Evolutionary conservation across 2,797 vertebrate species (phyloP), one percentile per base, ranked within the genome.

Genomic region (Sebastes taczanowskii): DNA sequence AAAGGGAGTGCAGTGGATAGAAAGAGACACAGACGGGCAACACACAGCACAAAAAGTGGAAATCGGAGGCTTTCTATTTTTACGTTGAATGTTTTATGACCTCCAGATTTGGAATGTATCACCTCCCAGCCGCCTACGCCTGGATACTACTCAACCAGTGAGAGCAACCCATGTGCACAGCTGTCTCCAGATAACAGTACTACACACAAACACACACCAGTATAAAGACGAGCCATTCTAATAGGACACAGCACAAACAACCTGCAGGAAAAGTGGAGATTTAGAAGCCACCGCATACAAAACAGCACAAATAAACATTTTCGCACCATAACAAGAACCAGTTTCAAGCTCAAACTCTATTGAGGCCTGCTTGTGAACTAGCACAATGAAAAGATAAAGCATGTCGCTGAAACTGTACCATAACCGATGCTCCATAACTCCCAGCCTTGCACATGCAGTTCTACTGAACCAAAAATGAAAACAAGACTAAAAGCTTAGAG

Each of bases 51-150:
- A 77, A 88, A 87, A 84, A 82, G 73, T 75, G 71, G 71, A 89
- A 90, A 90, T 80, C 82, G 73, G 71, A 90, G 74, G 78, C 67
- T 86, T 91, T 91, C 89, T 94, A 93, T 93, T 93, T 95, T 87
- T 89, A 90, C 29, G 80, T 63, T 67, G 81, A 86, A 83, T 62
- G 85, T 78, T 93, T 92, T 86, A 93, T 88, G 85, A 91, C 86
- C 85, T 91, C 88, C 91, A 95, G 91, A 93, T 90, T 91, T 89
- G 90, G 89, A 94, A 93, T 90, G 90, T 69, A 90, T 91, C 88
- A 84, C 90, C 82, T 91, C 87, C 87, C 90, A 90, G 83, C 88
- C 81, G 90, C 92, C 88, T 79, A 90, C 80, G 86, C 87, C 85
- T 88, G 78, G 70, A 88, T 92, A 82, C 72, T 69, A 78, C 83